phyloP scores from a whole-genome alignment of 2,888 invertebrate genomes.

The Thalpophila matura region DNA sequence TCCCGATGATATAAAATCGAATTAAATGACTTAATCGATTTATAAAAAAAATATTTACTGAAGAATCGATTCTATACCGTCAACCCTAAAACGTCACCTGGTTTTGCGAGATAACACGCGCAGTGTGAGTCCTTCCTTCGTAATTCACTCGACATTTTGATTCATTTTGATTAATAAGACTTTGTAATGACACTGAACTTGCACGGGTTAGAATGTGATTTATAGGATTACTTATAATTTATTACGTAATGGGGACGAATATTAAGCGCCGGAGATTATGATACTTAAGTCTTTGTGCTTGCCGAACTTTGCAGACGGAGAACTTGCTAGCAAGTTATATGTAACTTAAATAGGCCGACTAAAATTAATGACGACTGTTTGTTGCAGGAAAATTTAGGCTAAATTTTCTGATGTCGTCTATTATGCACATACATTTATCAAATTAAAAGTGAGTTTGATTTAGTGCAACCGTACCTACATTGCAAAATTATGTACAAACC shows the following conservation, averaged over 20 bases:
- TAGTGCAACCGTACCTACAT: no score
- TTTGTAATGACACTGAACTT: constrained; percentile 70
- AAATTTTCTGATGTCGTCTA: not conserved
- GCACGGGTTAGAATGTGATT: constrained; percentile 70
- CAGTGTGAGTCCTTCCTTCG: constrained; percentile 50
- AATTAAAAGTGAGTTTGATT: no score
- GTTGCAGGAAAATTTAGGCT: not conserved
- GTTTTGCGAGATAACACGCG: constrained; percentile 78
- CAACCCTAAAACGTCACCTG: constrained; percentile 80
- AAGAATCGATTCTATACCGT: not conserved
- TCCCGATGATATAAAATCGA: no score
- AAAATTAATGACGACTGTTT: not conserved
- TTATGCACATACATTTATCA: no score
- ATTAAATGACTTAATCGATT: not conserved
- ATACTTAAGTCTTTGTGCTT: constrained; percentile 46
- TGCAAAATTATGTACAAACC: no score
- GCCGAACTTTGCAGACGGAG: constrained; percentile 49
- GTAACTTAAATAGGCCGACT: constrained; percentile 14
- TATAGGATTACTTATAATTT: constrained; percentile 71
- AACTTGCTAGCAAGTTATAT: constrained; percentile 38
- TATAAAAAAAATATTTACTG: not conserved
- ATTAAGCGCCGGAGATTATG: constrained; percentile 59
- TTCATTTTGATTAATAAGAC: constrained; percentile 76
- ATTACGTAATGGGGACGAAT: constrained; percentile 67
- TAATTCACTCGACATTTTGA: constrained; percentile 68